These are phyloP conservation scores for Parazoanthus darwini DNA, from an alignment of 92 coral and sea anemone species.

Conservation along the genomic window DNA sequence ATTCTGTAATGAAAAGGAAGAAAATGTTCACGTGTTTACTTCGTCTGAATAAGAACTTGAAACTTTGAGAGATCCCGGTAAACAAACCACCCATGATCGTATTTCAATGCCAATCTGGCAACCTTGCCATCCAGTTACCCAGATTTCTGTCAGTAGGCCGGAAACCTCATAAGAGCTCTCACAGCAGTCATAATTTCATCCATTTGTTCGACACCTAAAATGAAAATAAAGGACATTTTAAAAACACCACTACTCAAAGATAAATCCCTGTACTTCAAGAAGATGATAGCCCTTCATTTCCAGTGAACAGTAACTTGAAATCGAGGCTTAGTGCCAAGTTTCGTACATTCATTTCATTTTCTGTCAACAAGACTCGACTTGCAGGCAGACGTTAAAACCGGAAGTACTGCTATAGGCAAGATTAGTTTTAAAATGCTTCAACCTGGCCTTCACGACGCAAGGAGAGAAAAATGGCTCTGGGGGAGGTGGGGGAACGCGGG, in stretches of 20 bases:
- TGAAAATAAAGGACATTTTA: constrained; percentile 2
- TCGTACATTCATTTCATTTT: neutral
- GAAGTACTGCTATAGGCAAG: too few relatives aligned
- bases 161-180: constrained; percentile 85
- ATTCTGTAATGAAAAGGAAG: too few relatives aligned
- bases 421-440: too few relatives aligned
- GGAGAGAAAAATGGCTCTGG: too few relatives aligned
- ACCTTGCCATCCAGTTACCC: too few relatives aligned
- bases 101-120: too few relatives aligned
- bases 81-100: too few relatives aligned
- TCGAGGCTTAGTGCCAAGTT: too few relatives aligned
- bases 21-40: too few relatives aligned
- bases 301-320: too few relatives aligned
- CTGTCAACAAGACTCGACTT: neutral
- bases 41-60: neutral
- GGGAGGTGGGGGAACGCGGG: too few relatives aligned
- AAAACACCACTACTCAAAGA: neutral
- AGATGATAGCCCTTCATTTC: neutral
- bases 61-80: neutral
- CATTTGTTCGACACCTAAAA: constrained; percentile 89
- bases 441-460: too few relatives aligned
- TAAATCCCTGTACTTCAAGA: neutral
- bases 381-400: neutral
- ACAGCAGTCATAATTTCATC: constrained; percentile 95
- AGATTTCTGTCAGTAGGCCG: constrained; percentile 63